Conservation (phyloP, 2,888 invertebrate genomes). For the Conistra vaccinii region DNA sequence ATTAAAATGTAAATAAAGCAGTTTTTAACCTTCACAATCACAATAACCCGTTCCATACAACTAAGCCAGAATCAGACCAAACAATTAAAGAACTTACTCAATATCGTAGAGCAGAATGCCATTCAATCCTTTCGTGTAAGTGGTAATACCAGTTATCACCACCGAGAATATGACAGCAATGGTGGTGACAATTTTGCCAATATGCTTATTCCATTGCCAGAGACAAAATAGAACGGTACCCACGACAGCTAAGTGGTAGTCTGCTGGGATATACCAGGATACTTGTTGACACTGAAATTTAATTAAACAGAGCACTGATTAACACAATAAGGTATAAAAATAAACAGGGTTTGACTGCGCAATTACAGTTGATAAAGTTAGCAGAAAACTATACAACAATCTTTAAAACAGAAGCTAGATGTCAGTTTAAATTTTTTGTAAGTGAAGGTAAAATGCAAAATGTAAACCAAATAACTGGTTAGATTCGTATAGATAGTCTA, state of each 20-base stretch:
- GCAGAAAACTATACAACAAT: not conserved
- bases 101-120: constrained; percentile 49
- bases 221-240: constrained; percentile 45
- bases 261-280: constrained; percentile 57
- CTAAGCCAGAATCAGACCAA: not conserved
- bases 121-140: constrained; percentile 48
- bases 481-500: not conserved
- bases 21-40: not conserved
- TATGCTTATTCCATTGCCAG: constrained; percentile 55
- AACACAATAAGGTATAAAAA: not conserved
- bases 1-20: not conserved
- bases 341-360: not conserved
- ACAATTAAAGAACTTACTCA: constrained; percentile 44
- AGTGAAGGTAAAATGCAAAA: not conserved
- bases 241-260: constrained; percentile 54
- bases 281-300: constrained; percentile 53
- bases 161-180: constrained; percentile 18
- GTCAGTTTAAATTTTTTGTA: not conserved
- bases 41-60: not conserved
- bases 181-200: constrained; percentile 44
- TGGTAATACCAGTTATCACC: constrained; percentile 46
- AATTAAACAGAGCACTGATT: not conserved
- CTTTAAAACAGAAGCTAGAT: not conserved
- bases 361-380: not conserved
- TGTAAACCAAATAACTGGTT: not conserved